phyloP scores from a whole-genome alignment of 2,797 vertebrate genomes.

The Parauchenoglanis punctatus region DNA sequence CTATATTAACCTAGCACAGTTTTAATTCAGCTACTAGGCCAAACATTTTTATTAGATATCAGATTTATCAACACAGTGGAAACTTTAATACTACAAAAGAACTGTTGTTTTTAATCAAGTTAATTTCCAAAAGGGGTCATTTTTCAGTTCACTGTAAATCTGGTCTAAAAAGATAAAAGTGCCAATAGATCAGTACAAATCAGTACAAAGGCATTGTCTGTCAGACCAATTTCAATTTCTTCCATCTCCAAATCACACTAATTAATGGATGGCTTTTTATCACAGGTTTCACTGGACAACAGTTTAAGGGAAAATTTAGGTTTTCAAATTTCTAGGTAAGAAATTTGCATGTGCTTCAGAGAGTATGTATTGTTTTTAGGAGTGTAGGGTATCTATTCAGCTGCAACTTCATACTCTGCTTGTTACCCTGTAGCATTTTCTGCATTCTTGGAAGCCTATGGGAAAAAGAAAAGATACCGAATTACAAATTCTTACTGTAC shows the following conservation, averaged over 20 bases:
- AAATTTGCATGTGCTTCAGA: neutral
- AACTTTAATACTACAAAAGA: constrained; percentile 53
- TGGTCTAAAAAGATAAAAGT: constrained; percentile 42
- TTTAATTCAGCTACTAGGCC: constrained; percentile 29
- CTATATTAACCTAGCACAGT: constrained; percentile 4
- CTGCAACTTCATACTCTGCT: constrained; percentile 74
- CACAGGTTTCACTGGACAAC: constrained; percentile 38
- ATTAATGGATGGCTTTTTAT: constrained; percentile 27
- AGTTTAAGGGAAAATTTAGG: constrained; percentile 37
- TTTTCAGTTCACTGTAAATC: constrained; percentile 49
- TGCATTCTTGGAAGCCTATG: constrained; percentile 91
- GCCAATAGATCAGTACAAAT: constrained; percentile 50
- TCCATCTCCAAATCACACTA: constrained; percentile 17
- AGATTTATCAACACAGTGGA: constrained; percentile 23
- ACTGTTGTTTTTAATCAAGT: constrained; percentile 49
- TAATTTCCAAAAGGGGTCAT: constrained; percentile 50
- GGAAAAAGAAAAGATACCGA: constrained; percentile 1
- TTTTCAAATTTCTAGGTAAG: constrained; percentile 32
- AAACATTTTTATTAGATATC: constrained; percentile 33
- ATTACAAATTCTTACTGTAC: neutral
- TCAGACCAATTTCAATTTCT: constrained; percentile 28
- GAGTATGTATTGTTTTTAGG: neutral
- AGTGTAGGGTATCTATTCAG: constrained; percentile 38
- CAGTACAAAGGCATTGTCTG: constrained; percentile 49
- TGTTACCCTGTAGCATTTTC: constrained; percentile 89